A percentile compares a stretch with the other conserved stretches of the same genome.
phyloP scores from a whole-genome alignment of 2,113 vertebrate species.

The Suricata suricatta region DNA sequence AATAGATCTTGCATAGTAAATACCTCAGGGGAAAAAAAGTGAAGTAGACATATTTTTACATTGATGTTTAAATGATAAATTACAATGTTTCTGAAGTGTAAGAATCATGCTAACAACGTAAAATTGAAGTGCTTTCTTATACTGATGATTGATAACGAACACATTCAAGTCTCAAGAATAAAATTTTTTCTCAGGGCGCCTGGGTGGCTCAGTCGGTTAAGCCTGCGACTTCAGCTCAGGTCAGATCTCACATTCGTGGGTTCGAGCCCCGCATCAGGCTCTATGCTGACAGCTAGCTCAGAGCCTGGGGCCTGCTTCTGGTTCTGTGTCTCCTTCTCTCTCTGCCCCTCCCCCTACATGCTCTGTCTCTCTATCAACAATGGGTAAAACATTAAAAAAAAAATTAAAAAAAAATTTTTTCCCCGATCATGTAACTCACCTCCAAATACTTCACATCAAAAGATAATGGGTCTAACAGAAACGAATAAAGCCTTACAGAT shows the following conservation, averaged over 20 bases:
- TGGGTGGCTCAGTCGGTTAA: too few species aligned
- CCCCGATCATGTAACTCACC: neutral
- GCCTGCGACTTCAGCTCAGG: too few species aligned
- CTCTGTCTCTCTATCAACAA: too few species aligned
- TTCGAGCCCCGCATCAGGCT: too few species aligned
- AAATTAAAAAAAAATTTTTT: too few species aligned
- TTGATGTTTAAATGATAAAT: neutral
- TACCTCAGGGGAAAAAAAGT: slow-evolving; percentile 80
- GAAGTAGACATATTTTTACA: neutral
- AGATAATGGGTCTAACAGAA: neutral
- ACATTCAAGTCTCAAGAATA: neutral
- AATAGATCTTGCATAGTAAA: slow-evolving; percentile 90
- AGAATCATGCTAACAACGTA: neutral
- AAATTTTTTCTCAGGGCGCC: neutral
- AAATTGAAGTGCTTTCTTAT: neutral
- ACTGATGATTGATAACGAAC: neutral
- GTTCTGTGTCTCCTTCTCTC: too few species aligned
- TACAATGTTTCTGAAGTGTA: neutral
- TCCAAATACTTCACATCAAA: slow-evolving; percentile 29
- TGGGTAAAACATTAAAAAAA: too few species aligned
- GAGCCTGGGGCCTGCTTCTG: too few species aligned
- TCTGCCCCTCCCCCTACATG: too few species aligned
- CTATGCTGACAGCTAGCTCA: too few species aligned
- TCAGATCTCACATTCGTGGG: too few species aligned
- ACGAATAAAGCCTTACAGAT: neutral